Evolutionary conservation across 53 echinoderm and acorn worm genomes (phyloP).

Genomic region (Echinometra lucunter): DNA sequence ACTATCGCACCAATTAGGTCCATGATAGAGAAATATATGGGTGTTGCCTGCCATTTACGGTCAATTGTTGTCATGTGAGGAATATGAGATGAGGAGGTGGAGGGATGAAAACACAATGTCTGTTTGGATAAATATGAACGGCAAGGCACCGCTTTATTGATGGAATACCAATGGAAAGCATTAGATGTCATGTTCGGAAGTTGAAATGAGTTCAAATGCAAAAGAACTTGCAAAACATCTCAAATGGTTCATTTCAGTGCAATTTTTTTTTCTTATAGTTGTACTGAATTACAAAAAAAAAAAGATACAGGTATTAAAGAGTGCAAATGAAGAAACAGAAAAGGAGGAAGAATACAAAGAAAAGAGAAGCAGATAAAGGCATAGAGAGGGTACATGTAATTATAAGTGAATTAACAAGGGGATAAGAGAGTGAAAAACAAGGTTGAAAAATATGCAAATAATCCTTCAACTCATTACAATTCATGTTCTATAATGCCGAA

Average conservation of each 20-base stretch:
- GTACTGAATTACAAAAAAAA: no score
- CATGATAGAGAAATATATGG: neutral
- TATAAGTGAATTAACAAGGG: neutral
- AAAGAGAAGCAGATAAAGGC: neutral
- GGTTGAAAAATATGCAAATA: neutral
- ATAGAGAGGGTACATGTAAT: neutral
- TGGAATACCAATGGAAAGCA: neutral
- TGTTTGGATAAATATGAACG: conserved; percentile 20
- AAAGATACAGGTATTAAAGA: neutral
- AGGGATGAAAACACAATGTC: neutral
- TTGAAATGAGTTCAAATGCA: neutral
- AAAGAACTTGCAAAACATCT: neutral
- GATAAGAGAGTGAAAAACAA: neutral
- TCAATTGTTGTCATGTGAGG: neutral
- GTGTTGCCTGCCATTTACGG: neutral
- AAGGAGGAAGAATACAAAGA: neutral
- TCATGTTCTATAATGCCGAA: no score
- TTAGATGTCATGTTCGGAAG: neutral
- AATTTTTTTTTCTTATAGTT: no score
- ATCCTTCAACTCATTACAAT: neutral
- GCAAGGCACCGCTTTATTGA: neutral
- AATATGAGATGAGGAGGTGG: neutral
- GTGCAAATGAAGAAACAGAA: neutral
- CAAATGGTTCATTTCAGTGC: neutral
- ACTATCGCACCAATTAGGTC: conserved; percentile 15